Percentiles rank a stretch among this genome's conserved stretches.
These are phyloP conservation scores for Brachycybe producta DNA, from an alignment of 2,888 invertebrate genomes.

Conservation along the genomic window DNA sequence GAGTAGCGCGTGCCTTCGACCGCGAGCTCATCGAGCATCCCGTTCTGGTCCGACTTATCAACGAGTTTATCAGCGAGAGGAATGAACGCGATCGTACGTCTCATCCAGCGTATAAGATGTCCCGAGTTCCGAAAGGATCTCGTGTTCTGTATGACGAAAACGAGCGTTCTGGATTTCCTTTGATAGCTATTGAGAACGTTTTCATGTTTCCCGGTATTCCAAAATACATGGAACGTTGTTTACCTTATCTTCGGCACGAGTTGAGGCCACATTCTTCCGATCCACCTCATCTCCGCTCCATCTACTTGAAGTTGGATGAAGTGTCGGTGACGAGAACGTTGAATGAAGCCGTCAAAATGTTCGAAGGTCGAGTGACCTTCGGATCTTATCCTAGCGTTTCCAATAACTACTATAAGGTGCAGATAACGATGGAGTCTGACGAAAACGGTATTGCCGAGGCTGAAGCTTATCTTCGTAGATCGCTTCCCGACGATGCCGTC, in stretches of 20 bases:
- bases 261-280: conserved; percentile 22
- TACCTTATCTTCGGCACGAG: conserved; percentile 28
- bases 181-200: conserved; percentile 46
- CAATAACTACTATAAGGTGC: conserved; percentile 41
- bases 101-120: conserved; percentile 32
- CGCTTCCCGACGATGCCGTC: conserved; percentile 36
- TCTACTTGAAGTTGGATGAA: conserved; percentile 20
- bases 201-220: conserved; percentile 60
- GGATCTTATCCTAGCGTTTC: conserved; percentile 46
- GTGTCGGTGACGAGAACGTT: conserved; percentile 32
- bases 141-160: conserved; percentile 17
- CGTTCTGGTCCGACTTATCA: conserved; percentile 28
- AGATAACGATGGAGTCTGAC: conserved; percentile 41
- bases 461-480: conserved; percentile 29
- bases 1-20: conserved; percentile 41
- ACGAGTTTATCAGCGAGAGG: conserved; percentile 19
- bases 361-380: conserved; percentile 38
- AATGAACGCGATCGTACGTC: conserved; percentile 21
- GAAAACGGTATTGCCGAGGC: conserved; percentile 33
- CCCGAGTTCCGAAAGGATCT: conserved; percentile 14
- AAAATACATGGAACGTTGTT: conserved; percentile 35
- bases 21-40: conserved; percentile 33
- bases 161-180: conserved; percentile 39
- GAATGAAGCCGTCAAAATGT: conserved; percentile 38
- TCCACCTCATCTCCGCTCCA: neutral